Conservation (phyloP, 2,797 vertebrate genomes). For the Clarias pachynema region DNA sequence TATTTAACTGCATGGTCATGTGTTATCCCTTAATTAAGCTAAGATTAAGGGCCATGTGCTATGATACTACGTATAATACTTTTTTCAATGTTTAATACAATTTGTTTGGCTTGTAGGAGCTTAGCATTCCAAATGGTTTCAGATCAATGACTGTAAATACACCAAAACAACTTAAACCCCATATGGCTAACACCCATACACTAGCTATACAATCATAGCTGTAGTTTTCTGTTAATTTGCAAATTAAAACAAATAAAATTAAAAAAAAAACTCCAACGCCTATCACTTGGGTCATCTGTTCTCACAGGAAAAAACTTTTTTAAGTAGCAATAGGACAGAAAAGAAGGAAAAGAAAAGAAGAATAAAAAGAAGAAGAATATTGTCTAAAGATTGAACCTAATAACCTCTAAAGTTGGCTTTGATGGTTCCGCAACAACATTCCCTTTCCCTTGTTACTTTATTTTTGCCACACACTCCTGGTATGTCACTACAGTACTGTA, state of each 20-base stretch:
- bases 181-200: too few species aligned
- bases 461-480: too few species aligned
- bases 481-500: background rate
- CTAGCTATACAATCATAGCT: background rate
- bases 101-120: background rate
- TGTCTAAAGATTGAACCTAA: too few species aligned
- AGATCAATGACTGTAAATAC: background rate
- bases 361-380: too few species aligned
- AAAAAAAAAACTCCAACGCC: background rate
- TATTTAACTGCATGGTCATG: background rate
- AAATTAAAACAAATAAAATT: background rate
- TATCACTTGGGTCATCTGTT: background rate
- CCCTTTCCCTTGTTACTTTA: background rate
- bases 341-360: background rate
- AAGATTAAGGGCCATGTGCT: background rate
- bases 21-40: conserved; percentile 2
- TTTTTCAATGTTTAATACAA: background rate
- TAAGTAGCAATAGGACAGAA: background rate
- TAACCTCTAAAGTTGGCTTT: background rate
- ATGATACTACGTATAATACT: background rate
- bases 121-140: background rate
- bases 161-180: background rate
- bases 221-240: background rate
- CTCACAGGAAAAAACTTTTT: background rate
- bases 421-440: background rate